Conservation (phyloP, 2,797 vertebrate genomes). For the Myotis planiceps region DNA sequence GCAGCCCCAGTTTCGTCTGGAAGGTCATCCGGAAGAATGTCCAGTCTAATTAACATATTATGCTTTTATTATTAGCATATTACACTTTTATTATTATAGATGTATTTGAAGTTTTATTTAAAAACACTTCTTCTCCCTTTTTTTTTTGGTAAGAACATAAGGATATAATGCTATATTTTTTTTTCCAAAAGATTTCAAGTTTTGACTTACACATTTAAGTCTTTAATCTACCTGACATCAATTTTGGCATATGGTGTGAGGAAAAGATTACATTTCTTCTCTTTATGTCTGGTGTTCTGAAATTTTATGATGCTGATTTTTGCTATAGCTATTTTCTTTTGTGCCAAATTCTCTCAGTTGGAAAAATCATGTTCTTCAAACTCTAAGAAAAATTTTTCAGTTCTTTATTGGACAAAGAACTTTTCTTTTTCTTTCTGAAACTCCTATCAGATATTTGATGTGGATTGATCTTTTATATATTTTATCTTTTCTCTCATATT, state of each 20-base stretch:
- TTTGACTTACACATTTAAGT: not conserved
- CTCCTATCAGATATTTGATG: not conserved
- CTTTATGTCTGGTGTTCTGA: not conserved
- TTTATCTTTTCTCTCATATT: not conserved
- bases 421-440: slow-evolving; percentile 9
- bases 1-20: too few relatives aligned
- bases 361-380: slow-evolving; percentile 31
- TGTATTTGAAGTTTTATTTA: not conserved
- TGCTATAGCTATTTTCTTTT: not conserved
- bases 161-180: not conserved
- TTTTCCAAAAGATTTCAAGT: not conserved
- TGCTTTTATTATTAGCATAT: too few relatives aligned
- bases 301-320: slow-evolving; percentile 1
- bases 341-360: not conserved
- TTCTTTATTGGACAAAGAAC: not conserved
- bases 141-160: not conserved
- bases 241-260: not conserved
- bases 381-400: not conserved
- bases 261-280: slow-evolving; percentile 26
- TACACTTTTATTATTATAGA: too few relatives aligned
- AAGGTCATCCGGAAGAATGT: too few relatives aligned
- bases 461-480: not conserved
- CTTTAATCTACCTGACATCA: not conserved
- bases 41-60: too few relatives aligned
- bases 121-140: not conserved